A percentile compares a stretch with the other conserved stretches of the same genome.
Evolutionary conservation across 2,797 vertebrate species (phyloP).

Genomic region (Phataginus tetradactyla): DNA sequence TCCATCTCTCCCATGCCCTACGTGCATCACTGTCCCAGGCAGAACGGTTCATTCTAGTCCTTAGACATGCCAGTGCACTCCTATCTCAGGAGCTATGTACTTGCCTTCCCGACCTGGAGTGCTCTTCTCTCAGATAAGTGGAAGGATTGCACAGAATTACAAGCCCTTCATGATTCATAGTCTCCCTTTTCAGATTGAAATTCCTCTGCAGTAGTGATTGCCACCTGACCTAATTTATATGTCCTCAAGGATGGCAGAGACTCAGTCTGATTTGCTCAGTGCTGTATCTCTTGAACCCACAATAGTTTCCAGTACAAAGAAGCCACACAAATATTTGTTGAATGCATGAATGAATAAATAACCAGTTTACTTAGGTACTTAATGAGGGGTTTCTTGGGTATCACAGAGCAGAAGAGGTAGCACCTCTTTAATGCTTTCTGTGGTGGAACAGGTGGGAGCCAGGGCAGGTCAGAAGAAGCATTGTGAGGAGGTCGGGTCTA

Average conservation of each 20-base stretch:
- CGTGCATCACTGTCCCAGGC: not conserved
- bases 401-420: not conserved
- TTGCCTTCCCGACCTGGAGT: not conserved
- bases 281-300: not conserved
- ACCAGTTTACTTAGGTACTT: not conserved
- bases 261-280: not conserved
- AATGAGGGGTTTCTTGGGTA: not conserved
- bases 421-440: not conserved
- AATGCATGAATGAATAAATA: not conserved
- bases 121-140: not conserved
- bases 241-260: not conserved
- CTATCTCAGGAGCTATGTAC: fast-evolving
- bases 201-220: not conserved
- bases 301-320: not conserved
- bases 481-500: not conserved
- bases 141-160: not conserved
- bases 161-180: fast-evolving
- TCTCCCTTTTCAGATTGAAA: not conserved
- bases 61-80: not conserved
- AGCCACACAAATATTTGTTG: not conserved
- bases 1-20: too few species aligned
- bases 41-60: not conserved
- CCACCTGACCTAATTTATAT: not conserved
- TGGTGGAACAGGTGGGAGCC: not conserved
- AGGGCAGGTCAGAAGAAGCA: not conserved